These are phyloP conservation scores for Drosophila anceps DNA, from an alignment of 2,888 invertebrate genomes.

Conservation along the genomic window DNA sequence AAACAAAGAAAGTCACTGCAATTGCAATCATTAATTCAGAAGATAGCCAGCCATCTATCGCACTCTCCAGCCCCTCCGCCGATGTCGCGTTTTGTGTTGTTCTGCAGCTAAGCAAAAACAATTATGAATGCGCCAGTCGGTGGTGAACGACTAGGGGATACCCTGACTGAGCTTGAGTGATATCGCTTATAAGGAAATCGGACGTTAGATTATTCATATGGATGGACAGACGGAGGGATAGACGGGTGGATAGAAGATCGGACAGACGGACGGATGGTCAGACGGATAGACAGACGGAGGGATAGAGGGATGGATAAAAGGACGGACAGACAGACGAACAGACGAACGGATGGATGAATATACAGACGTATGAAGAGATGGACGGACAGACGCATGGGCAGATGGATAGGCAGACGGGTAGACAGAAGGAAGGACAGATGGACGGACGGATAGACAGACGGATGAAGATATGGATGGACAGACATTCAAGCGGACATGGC, in stretches of 20 bases:
- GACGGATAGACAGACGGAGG: background rate
- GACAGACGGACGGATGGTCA: background rate
- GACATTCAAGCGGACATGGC: background rate
- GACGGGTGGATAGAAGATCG: no score
- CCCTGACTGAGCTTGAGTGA: background rate
- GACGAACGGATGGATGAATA: background rate
- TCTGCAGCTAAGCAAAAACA: slow-evolving; percentile 4
- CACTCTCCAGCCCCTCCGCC: background rate
- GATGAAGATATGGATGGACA: background rate
- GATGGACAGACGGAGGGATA: background rate
- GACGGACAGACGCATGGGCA: background rate
- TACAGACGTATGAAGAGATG: background rate
- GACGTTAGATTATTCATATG: no score
- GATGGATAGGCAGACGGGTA: no score
- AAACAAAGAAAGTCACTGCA: slow-evolving; percentile 36
- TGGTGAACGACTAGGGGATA: background rate
- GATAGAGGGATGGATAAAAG: background rate
- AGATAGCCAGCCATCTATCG: background rate
- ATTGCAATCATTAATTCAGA: background rate
- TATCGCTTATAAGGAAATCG: no score
- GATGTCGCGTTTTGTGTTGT: background rate
- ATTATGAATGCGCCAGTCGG: background rate
- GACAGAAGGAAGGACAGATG: background rate
- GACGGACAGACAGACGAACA: no score
- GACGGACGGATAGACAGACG: background rate